phyloP scores from a whole-genome alignment of 2,797 vertebrate genomes.

The Alcedo quadribrachys region DNA sequence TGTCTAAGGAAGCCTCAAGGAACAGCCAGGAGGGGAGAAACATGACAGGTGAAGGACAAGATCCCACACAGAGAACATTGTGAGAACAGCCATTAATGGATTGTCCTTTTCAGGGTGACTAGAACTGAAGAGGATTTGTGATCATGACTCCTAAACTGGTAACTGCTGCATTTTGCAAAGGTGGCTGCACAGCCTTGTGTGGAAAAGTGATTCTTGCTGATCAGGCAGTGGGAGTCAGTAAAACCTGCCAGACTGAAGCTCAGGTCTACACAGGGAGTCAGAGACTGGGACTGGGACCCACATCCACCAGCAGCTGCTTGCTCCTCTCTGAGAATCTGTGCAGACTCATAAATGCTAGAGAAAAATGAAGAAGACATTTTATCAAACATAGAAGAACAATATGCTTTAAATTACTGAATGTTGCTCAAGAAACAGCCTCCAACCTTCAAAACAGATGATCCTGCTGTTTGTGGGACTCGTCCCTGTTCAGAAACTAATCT shows the following conservation, averaged over 20 bases:
- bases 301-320: neutral
- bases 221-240: neutral
- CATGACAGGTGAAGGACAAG: neutral
- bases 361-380: neutral
- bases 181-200: neutral
- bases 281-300: neutral
- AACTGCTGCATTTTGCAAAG: neutral
- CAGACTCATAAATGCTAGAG: neutral
- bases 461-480: neutral
- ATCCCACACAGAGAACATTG: neutral
- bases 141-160: neutral
- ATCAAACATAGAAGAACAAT: neutral
- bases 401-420: neutral
- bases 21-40: neutral
- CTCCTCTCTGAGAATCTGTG: neutral
- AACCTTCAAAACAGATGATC: neutral
- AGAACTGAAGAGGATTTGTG: neutral
- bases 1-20: neutral
- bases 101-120: neutral
- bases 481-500: constrained; percentile 12
- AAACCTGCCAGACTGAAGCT: neutral
- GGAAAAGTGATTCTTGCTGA: neutral
- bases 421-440: neutral
- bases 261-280: neutral
- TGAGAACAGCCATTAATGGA: neutral